Base-by-base conservation (phyloP, 2,113 vertebrate genomes). In the Myiopsitta monachus region DNA sequence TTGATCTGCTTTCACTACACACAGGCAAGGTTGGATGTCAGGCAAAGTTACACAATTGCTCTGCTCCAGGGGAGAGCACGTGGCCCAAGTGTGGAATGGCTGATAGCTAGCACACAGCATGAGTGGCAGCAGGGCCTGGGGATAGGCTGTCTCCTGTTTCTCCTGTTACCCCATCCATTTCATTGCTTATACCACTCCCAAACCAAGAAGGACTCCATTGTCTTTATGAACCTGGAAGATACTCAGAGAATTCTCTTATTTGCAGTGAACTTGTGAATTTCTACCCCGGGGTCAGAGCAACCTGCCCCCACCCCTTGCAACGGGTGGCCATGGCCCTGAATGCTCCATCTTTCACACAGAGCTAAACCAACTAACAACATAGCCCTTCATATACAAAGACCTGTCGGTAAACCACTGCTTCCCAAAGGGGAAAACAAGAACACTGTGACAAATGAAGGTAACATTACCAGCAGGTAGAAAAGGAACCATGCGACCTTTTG, bases 1-100 rank as follows among this genome's bases (percentile, higher is more conserved):
- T 97, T 97, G 91, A 97, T 97, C 95, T 26, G 17, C 81, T 95
- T 85, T 95, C 76, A 31, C 7, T n/a, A 61, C 26, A 46, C 62
- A 33, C 38, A 24, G 82, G 67, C 94, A 95, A 96, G 92, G 93
- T 7, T 94, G 73, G 95, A 88, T 21, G 1, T 19, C 10, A 24
- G 75, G 78, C 70, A 62, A 55, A 30, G 8, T 49, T 44, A 51
- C 38, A 33, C 30, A 31, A 52, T 9, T 18, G 41, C 63, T 86
- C 27, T 55, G 83, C 93, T 88, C 70, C 66, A 24, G 82, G 81
- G 61, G 24, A 63, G 36, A 81, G 87, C 26, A 44, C 4, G 2
- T 11, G 57, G 77, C 38, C 36, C 38, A 11, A 57, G n/a, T 2
- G 30, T 26, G 30, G 41, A 46, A 27, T 0, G 18, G 67, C 67